phyloP scores from a whole-genome alignment of 2,888 invertebrate genomes.

The Drosophila cognata region DNA sequence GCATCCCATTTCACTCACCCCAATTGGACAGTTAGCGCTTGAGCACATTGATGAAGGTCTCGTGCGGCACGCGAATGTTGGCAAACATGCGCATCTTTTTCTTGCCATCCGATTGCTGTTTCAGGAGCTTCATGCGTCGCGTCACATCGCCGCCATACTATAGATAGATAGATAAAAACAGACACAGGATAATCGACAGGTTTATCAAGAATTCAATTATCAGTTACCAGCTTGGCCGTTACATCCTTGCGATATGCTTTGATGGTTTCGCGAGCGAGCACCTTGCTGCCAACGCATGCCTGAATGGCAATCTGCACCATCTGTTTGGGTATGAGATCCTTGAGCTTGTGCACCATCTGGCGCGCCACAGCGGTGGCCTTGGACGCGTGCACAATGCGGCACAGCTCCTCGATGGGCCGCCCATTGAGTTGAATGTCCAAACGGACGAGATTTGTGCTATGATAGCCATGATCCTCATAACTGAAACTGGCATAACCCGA shows the following conservation, averaged over 20 bases:
- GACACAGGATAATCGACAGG: not conserved
- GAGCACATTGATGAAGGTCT: slow-evolving; percentile 96
- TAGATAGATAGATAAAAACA: slow-evolving; percentile 29
- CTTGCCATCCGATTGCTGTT: slow-evolving; percentile 96
- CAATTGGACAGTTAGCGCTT: slow-evolving; percentile 86
- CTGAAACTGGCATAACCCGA: slow-evolving; percentile 98
- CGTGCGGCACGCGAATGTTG: slow-evolving; percentile 95
- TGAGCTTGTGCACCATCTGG: slow-evolving; percentile 90
- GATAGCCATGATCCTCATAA: slow-evolving; percentile 95
- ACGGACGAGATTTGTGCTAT: slow-evolving; percentile 91
- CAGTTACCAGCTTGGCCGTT: slow-evolving; percentile 93
- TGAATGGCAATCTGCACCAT: slow-evolving; percentile 95
- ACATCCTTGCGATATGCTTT: slow-evolving; percentile 96
- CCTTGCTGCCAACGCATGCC: slow-evolving; percentile 91
- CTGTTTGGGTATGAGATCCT: slow-evolving; percentile 95
- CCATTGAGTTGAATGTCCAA: slow-evolving; percentile 92
- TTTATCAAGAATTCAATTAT: not conserved
- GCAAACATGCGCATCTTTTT: slow-evolving; percentile 96
- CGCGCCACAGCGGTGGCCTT: slow-evolving; percentile 89
- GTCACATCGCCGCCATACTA: slow-evolving; percentile 97
- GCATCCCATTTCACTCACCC: slow-evolving; percentile 37
- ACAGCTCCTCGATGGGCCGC: slow-evolving; percentile 92
- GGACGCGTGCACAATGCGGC: slow-evolving; percentile 91
- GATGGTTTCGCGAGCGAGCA: slow-evolving; percentile 93
- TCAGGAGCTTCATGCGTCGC: slow-evolving; percentile 94